Evolutionary conservation across 2,888 invertebrate genomes (phyloP).

Genomic region (Callyntrura sp.): DNA sequence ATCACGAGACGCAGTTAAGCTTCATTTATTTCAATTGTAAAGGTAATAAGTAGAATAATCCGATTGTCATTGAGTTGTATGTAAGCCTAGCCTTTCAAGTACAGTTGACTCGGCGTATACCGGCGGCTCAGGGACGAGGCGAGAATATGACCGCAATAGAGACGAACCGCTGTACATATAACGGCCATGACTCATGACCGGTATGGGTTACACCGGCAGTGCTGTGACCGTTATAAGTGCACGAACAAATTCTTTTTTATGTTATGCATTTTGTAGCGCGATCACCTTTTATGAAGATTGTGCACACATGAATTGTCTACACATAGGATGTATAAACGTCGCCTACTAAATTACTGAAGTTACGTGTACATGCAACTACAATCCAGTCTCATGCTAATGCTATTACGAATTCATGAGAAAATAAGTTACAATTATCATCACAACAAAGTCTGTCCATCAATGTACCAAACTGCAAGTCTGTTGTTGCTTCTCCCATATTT

Average conservation of each 20-base stretch:
- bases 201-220: too few relatives aligned
- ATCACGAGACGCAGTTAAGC: constrained; percentile 37
- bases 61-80: constrained; percentile 72
- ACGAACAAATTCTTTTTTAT: background rate
- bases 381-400: too few relatives aligned
- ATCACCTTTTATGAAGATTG: too few relatives aligned
- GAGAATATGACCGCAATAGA: too few relatives aligned
- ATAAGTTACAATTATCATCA: background rate
- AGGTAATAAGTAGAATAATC: constrained; percentile 70
- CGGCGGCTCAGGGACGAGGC: background rate
- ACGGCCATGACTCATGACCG: too few relatives aligned
- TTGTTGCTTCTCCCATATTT: constrained; percentile 40
- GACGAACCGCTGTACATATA: too few relatives aligned
- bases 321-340: too few relatives aligned
- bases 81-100: constrained; percentile 50
- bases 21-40: constrained; percentile 59
- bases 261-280: background rate
- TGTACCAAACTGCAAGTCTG: constrained; percentile 1
- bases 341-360: background rate
- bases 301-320: too few relatives aligned
- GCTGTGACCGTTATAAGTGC: too few relatives aligned
- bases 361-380: background rate
- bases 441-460: too few relatives aligned
- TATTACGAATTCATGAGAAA: background rate
- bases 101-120: background rate